Conservation (phyloP, 2,797 vertebrate species). For the Muscicapa striata region DNA sequence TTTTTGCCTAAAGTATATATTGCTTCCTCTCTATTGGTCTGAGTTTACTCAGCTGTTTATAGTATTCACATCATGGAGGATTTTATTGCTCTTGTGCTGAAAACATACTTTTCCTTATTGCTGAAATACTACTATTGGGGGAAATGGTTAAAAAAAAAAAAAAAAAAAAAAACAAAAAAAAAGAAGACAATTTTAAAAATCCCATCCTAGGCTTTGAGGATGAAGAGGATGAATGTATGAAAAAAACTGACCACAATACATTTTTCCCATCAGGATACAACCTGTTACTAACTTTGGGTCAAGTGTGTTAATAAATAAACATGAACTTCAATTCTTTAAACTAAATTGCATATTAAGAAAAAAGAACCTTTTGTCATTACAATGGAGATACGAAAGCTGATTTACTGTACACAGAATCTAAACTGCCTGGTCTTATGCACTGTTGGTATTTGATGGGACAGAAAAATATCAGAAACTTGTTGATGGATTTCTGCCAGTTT, state of each 20-base stretch:
- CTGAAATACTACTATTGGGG: conserved; percentile 18
- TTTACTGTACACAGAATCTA: not conserved
- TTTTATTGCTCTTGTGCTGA: conserved; percentile 61
- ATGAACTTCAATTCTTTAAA: not conserved
- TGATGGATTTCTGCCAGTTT: not conserved
- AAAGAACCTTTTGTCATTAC: not conserved
- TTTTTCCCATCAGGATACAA: not conserved
- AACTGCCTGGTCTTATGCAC: fast-evolving
- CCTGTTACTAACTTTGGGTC: not conserved
- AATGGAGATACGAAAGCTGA: not conserved
- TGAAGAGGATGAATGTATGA: not conserved
- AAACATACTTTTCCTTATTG: conserved; percentile 14
- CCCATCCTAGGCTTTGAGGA: not conserved
- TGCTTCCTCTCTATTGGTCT: conserved; percentile 56
- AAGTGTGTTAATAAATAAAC: not conserved
- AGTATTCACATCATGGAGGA: not conserved
- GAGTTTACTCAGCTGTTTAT: conserved; percentile 17
- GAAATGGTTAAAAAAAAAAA: not conserved
- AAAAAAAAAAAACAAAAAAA: not conserved
- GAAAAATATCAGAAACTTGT: not conserved
- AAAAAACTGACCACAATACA: not conserved
- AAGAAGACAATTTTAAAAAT: not conserved
- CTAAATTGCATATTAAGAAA: not conserved
- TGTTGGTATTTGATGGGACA: not conserved
- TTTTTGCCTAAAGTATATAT: conserved; percentile 29